A percentile compares a stretch with the other conserved stretches of the same genome.
These are phyloP conservation scores for Lepus europaeus DNA, from an alignment of 2,113 vertebrate species.

Conservation along the genomic window DNA sequence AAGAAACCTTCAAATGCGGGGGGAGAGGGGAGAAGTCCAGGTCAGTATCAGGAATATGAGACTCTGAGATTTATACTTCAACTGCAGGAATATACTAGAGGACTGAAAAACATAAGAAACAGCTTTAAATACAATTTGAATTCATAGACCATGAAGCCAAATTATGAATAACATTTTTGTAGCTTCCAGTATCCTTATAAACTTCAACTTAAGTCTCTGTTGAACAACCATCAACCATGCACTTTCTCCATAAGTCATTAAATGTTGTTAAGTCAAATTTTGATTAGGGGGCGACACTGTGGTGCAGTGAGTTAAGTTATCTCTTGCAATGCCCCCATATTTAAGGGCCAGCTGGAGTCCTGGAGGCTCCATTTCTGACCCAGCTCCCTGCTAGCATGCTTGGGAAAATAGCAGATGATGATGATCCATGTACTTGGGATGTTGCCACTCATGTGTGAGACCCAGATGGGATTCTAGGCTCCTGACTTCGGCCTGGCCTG, in stretches of 20 bases:
- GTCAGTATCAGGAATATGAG: not conserved
- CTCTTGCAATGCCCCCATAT: too few species aligned
- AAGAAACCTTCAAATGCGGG: conserved; percentile 89
- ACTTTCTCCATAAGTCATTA: not conserved
- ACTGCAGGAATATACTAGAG: not conserved
- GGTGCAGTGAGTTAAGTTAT: too few species aligned
- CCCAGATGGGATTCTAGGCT: too few species aligned
- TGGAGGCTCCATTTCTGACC: too few species aligned
- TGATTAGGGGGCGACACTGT: not conserved
- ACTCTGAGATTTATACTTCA: not conserved
- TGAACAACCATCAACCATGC: not conserved
- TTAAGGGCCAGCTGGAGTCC: too few species aligned
- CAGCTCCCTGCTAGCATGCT: too few species aligned
- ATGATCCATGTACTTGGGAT: too few species aligned
- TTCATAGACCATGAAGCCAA: not conserved
- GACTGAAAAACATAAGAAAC: not conserved
- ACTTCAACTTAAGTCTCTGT: conserved; percentile 8
- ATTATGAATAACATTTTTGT: not conserved
- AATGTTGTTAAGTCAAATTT: conserved; percentile 6
- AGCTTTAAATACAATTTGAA: not conserved
- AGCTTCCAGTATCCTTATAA: not conserved
- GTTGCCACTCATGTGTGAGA: too few species aligned
- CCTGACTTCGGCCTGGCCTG: too few species aligned
- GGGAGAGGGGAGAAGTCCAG: conserved; percentile 52
- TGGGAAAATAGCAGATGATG: too few species aligned